Base-by-base conservation (phyloP, 2,113 vertebrate species). In the Tachysurus vachellii region DNA sequence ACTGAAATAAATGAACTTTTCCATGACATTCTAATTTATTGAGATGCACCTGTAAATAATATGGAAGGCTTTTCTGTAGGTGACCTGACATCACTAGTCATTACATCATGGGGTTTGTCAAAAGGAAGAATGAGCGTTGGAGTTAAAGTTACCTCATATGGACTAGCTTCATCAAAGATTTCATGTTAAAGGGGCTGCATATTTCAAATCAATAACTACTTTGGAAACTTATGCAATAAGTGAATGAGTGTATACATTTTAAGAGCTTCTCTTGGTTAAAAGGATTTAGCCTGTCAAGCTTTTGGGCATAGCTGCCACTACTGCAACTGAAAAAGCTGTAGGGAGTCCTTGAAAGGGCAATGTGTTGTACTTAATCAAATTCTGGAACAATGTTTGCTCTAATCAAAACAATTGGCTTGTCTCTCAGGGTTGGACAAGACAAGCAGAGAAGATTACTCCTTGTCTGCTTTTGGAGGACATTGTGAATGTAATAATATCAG, bases 361-460 rank as follows among this genome's bases (percentile, higher is more conserved):
- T 73, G 57, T 50, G n/a, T 3, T 84, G 73, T 50, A 71, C n/a
- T 88, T 88, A 61, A 85, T 90, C 28, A 88, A 42, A 62, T 80
- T 68, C 79, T 73, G 71, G 53, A 8, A 44, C 82, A 19, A 36
- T 57, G 53, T 79, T 82, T 82, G 28, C 26, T 68, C 47, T 88
- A 88, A 90, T 90, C 54, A 85, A 79, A 70, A 59, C 83, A 88
- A 88, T 85, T 82, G 89, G 71, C 76, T 82, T 85, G 66, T 79
- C 64, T 84, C 84, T 90, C 85, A 82, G 77, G 75, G 59, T 28
- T 68, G 56, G 77, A 76, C 85, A 73, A 68, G 59, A 54, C 54
- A 71, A 85, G n/a, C 47, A 80, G 10, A 66, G 57, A 62, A 56
- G 50, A 21, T 31, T 73, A 42, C 23, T 80, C 71, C 56, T 62